Evolutionary conservation across 2,888 invertebrate species (phyloP).

Genomic region (Pomacea canaliculata): DNA sequence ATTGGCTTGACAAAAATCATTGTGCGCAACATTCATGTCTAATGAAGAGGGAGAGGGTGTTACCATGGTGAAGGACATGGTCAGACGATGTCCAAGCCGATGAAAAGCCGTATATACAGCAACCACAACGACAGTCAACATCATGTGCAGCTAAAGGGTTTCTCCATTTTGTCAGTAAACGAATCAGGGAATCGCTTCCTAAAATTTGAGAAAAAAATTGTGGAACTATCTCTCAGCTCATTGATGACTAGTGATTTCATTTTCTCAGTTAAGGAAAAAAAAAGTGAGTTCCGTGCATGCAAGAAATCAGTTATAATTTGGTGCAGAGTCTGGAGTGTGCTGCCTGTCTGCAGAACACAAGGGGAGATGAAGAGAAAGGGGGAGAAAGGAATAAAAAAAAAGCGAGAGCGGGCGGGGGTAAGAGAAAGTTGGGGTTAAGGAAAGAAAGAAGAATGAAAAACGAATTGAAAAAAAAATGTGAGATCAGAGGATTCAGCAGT

Average conservation of each 20-base stretch:
- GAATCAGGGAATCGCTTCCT: too few species aligned
- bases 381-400: neutral
- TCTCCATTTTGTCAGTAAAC: too few species aligned
- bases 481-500: neutral
- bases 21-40: too few species aligned
- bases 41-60: too few species aligned
- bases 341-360: neutral
- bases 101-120: too few species aligned
- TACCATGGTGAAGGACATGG: too few species aligned
- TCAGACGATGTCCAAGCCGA: too few species aligned
- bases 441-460: neutral
- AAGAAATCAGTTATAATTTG: neutral
- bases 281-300: neutral
- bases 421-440: neutral
- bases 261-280: neutral
- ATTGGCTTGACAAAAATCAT: too few species aligned
- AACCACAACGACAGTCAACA: too few species aligned
- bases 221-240: too few species aligned
- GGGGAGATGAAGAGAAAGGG: constrained; percentile 1
- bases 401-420: neutral
- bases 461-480: neutral
- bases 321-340: neutral
- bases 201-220: too few species aligned
- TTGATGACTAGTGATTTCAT: neutral
- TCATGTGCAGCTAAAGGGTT: too few species aligned